Percentiles rank a stretch among this genome's conserved stretches.
phyloP scores from a whole-genome alignment of 2,113 vertebrate species.

The Nanorana parkeri region DNA sequence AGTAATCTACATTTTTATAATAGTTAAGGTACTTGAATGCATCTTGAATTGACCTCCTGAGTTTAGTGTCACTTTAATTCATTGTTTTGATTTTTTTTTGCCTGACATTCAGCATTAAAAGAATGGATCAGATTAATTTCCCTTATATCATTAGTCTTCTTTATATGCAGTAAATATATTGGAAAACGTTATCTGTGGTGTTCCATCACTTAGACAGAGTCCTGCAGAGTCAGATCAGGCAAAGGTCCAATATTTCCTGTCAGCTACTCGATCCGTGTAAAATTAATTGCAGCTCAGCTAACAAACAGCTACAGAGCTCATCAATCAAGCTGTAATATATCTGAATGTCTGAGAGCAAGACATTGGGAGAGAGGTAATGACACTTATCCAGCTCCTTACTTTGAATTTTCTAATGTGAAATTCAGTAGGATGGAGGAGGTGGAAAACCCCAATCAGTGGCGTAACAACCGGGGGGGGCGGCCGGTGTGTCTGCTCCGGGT shows the following conservation, averaged over 20 bases:
- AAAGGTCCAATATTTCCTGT: conserved; percentile 1
- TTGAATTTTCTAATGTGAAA: not conserved
- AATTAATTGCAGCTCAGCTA: conserved; percentile 24
- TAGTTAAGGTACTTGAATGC: no score
- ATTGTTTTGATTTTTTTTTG: no score
- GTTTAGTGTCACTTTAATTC: no score
- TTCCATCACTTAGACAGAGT: not conserved
- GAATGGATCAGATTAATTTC: not conserved
- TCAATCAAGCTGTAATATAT: conserved; percentile 27
- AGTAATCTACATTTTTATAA: no score
- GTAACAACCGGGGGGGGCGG: no score
- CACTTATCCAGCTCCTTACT: not conserved
- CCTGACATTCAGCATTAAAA: no score
- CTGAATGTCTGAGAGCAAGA: not conserved
- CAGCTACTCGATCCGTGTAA: conserved; percentile 11
- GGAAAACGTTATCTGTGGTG: not conserved
- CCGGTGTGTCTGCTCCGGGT: no score
- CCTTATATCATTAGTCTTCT: not conserved
- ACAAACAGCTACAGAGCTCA: conserved; percentile 2
- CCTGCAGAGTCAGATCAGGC: conserved; percentile 4
- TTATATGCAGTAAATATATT: not conserved
- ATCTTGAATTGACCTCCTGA: no score
- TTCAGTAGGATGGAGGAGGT: not conserved
- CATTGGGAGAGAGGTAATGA: not conserved
- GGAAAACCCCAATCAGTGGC: no score